Percentiles rank a stretch among this genome's conserved stretches.
Conservation (phyloP, 2,113 vertebrate species). For the Copsychus sechellarum region DNA sequence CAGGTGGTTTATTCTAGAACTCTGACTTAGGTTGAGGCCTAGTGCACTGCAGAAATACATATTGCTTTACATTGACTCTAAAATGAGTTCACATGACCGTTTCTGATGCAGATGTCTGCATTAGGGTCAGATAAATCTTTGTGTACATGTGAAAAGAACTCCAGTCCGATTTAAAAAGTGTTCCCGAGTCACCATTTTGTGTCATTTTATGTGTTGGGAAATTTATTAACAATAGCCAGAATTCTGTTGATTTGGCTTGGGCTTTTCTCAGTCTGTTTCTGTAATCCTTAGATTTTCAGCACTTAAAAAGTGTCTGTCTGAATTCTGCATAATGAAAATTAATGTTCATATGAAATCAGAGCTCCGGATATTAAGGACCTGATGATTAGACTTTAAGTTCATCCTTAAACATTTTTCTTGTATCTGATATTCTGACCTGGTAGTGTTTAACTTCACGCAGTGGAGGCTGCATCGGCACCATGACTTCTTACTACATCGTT, state of each 20-base stretch:
- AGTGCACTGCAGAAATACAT: background rate
- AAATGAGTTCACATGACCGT: background rate
- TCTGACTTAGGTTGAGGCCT: background rate
- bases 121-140: background rate
- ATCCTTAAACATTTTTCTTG: background rate
- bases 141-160: background rate
- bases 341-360: background rate
- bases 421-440: background rate
- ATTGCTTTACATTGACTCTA: background rate
- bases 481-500: background rate
- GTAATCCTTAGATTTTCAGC: background rate
- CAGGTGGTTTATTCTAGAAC: background rate
- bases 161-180: background rate
- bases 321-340: background rate
- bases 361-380: background rate
- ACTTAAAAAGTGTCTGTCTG: background rate
- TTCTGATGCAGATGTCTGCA: background rate
- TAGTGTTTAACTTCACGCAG: background rate
- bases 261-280: background rate
- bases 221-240: background rate
- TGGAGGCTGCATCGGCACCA: background rate
- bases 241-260: background rate
- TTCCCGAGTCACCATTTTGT: background rate
- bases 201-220: background rate
- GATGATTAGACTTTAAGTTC: background rate